Base-by-base conservation (phyloP, 1,140 invertebrate genomes). In the Pseudomyrmex gracilis region DNA sequence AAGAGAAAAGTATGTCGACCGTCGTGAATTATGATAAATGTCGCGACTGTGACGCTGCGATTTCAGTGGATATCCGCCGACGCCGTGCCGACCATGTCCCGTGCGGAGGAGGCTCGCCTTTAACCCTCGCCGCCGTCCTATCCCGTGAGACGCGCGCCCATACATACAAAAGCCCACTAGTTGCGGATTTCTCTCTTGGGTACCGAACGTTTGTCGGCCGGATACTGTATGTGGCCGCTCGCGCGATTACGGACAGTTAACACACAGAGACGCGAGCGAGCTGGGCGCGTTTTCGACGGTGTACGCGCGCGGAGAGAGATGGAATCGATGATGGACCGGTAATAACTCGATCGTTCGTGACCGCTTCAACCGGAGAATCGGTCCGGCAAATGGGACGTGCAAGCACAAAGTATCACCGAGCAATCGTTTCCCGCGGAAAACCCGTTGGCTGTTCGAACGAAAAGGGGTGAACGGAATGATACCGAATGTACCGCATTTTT, bases 21-120 rank as follows among this genome's bases (percentile, higher is more conserved):
- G 83, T 58, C 73, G 85, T 90, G 90, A 91, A 92, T 92, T 91
- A 91, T 92, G 91, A 92, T 91, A 91, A 92, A 92, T 90, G 85
- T 89, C 82, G 78, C 73, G 83, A 85, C 77, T 91, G 80, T 86
- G 90, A 90, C 71, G 71, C 55, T 73, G 88, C 87, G 87, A 89
- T 89, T 88, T 88, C 73, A 60, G 20, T 66, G 84, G 5, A 49
- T 5, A 20, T 34, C 4, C 17, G 12, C 10, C 63, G 47, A 66
- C 20, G 20, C 34, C 8, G 51, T 24, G 22, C n/a, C 10, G 45
- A 20, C 12, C 22, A 13, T 22, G 5, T 7, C 58, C 10, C 24
- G 10, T 51, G 13, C 24, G 43, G 47, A 34, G 34, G 34, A 34
- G 34, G 34, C 34, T 64, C 80, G 67, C 53, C 57, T 87, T 87